Conservation (phyloP, 1,140 invertebrate species). For the Drosophila ambigua region DNA sequence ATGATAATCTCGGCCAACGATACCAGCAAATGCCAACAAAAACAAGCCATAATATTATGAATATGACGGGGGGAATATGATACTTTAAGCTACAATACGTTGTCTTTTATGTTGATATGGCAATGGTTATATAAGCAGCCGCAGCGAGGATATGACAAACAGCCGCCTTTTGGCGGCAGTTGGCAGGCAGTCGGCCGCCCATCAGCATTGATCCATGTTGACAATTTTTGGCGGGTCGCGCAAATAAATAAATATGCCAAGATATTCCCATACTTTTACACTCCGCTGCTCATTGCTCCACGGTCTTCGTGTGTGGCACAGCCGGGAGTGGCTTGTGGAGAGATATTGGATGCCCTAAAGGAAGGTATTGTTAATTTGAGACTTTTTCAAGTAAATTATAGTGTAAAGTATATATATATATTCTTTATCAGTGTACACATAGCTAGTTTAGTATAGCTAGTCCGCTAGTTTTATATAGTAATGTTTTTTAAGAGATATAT, state of each 20-base stretch:
- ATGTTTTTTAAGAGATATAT: too few species aligned
- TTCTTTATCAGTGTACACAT: too few species aligned
- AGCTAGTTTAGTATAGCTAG: too few species aligned
- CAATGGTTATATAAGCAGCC: slow-evolving; percentile 43
- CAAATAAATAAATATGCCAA: slow-evolving; percentile 67
- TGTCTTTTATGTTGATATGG: slow-evolving; percentile 57
- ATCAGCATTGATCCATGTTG: slow-evolving; percentile 66
- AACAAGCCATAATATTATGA: slow-evolving; percentile 56
- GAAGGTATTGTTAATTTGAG: too few species aligned
- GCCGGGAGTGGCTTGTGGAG: background rate
- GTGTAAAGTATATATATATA: too few species aligned
- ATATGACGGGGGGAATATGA: slow-evolving; percentile 64
- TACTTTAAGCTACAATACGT: slow-evolving; percentile 69
- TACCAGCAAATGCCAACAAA: slow-evolving; percentile 12
- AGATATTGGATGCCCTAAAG: too few species aligned
- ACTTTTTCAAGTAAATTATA: too few species aligned
- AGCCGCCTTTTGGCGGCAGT: slow-evolving; percentile 3
- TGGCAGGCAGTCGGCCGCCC: slow-evolving; percentile 16
- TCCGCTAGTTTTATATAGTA: too few species aligned
- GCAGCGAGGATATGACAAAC: slow-evolving; percentile 21
- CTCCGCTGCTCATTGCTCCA: slow-evolving; percentile 15
- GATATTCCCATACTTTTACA: slow-evolving; percentile 45
- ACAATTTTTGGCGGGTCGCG: slow-evolving; percentile 63
- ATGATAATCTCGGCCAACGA: slow-evolving; percentile 10
- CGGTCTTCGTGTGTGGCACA: slow-evolving; percentile 54